Evolutionary conservation across 2,888 invertebrate species (phyloP).

Genomic region (Lasioglossum leucozonium): DNA sequence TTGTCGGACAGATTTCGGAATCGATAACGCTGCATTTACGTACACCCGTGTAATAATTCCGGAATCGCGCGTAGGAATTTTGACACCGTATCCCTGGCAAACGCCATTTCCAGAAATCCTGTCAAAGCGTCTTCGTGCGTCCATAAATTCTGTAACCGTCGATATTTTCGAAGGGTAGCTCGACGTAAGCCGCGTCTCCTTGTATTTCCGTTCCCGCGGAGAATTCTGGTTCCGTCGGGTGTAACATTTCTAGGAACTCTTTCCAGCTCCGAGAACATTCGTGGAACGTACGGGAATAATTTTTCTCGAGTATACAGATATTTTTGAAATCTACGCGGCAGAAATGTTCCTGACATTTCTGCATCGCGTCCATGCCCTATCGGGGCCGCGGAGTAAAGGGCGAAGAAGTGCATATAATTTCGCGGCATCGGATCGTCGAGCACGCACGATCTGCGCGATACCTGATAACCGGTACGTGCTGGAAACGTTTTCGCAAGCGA

Average conservation of each 20-base stretch:
- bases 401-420: not conserved
- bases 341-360: not conserved
- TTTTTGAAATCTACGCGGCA: not conserved
- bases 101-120: not conserved
- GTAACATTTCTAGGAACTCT: not conserved
- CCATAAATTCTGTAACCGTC: not conserved
- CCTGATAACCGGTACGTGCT: not conserved
- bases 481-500: slow-evolving; percentile 26
- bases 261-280: not conserved
- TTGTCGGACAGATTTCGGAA: slow-evolving; percentile 28
- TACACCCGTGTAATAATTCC: not conserved
- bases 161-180: not conserved
- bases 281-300: too few species aligned
- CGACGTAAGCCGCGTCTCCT: not conserved
- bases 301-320: not conserved
- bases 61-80: not conserved
- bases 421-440: not conserved
- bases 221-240: not conserved
- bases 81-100: not conserved
- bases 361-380: not conserved
- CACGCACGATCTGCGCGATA: not conserved
- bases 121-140: not conserved
- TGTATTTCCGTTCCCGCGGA: not conserved
- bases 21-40: not conserved
- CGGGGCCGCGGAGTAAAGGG: not conserved